These are phyloP conservation scores for Hipparchia sbordonii DNA, from an alignment of 2,888 invertebrate genomes.

Conservation along the genomic window DNA sequence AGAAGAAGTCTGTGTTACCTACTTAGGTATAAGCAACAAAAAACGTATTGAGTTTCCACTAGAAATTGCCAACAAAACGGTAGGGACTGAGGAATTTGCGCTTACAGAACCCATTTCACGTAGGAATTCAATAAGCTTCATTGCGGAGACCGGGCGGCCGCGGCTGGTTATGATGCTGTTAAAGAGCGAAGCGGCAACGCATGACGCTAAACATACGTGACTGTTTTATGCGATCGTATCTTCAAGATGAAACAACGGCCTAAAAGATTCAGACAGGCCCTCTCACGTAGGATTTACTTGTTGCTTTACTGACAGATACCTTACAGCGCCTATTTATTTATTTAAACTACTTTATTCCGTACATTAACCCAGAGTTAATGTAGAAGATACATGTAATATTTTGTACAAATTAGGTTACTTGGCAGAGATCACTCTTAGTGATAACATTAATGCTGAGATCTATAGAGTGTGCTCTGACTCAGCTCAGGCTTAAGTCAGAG, in stretches of 20 bases:
- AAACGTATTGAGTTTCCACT: neutral
- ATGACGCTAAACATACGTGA: slow-evolving; percentile 74
- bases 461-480: too few species aligned
- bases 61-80: slow-evolving; percentile 8
- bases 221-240: slow-evolving; percentile 66
- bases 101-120: slow-evolving; percentile 40
- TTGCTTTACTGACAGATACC: too few species aligned
- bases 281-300: slow-evolving; percentile 16
- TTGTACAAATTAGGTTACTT: too few species aligned
- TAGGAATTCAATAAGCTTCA: slow-evolving; percentile 45
- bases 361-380: too few species aligned
- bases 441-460: too few species aligned
- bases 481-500: too few species aligned
- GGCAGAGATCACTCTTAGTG: too few species aligned
- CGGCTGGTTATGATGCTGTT: slow-evolving; percentile 74
- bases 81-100: slow-evolving; percentile 15
- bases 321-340: too few species aligned
- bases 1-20: too few species aligned
- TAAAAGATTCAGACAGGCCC: slow-evolving; percentile 41
- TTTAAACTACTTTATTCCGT: too few species aligned
- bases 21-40: too few species aligned
- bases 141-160: slow-evolving; percentile 28
- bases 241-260: slow-evolving; percentile 66
- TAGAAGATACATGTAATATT: too few species aligned
- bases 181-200: slow-evolving; percentile 55